phyloP scores from a whole-genome alignment of 2,113 vertebrate genomes.

The Astur gentilis region DNA sequence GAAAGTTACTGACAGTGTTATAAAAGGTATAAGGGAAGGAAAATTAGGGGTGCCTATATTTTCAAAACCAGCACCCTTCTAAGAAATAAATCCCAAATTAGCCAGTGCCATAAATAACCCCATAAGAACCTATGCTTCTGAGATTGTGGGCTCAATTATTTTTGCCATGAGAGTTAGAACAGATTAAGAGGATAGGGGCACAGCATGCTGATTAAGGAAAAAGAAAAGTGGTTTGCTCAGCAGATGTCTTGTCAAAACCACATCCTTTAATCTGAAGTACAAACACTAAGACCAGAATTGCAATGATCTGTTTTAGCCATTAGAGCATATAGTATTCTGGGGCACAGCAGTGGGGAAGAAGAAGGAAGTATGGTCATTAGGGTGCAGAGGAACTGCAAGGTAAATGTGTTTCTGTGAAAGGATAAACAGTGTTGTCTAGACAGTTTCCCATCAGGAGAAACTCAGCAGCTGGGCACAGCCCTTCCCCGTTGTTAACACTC shows the following conservation, averaged over 20 bases:
- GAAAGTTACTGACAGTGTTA: neutral
- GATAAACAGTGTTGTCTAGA: neutral
- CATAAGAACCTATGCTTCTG: neutral
- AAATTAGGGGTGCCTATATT: neutral
- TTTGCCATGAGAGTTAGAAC: neutral
- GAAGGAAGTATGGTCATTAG: neutral
- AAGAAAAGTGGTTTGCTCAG: neutral
- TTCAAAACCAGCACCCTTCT: neutral
- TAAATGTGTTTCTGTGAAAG: neutral
- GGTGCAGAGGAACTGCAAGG: neutral
- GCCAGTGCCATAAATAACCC: neutral
- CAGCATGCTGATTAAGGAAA: neutral
- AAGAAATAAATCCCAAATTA: conserved; percentile 2
- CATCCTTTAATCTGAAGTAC: conserved; percentile 19
- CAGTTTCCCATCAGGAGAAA: neutral
- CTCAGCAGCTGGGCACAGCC: neutral
- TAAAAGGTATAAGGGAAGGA: neutral
- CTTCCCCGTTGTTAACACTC: accelerated
- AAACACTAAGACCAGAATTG: neutral
- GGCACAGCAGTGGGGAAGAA: neutral
- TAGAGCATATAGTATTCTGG: neutral
- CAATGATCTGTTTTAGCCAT: neutral
- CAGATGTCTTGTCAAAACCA: conserved; percentile 25
- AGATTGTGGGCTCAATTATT: neutral
- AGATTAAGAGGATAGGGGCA: neutral